Percentiles rank a stretch among this genome's conserved stretches.
Conservation (phyloP, 2,113 vertebrate species). For the Gasterosteus aculeatus region DNA sequence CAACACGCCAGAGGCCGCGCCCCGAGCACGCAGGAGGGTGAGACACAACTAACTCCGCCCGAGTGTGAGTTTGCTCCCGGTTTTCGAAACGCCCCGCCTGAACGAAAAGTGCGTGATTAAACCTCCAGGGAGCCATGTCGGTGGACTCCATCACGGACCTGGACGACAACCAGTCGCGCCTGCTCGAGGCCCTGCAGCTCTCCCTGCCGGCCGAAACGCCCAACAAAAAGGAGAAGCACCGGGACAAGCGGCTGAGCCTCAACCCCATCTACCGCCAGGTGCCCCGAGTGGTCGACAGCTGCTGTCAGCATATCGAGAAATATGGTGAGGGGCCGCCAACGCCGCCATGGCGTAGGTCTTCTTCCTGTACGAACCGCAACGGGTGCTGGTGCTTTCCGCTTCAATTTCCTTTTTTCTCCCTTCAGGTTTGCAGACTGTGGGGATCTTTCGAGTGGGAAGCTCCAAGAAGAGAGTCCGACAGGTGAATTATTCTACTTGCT, state of each 20-base stretch:
- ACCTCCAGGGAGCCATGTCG: constrained; percentile 93
- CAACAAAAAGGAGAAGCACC: constrained; percentile 94
- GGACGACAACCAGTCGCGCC: constrained; percentile 94
- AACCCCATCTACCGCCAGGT: constrained; percentile 99
- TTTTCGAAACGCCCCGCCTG: background rate
- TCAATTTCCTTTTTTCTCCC: background rate
- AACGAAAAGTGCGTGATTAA: background rate
- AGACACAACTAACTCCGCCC: constrained; percentile 51
- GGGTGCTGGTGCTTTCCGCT: background rate
- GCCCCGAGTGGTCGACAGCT: constrained; percentile 96
- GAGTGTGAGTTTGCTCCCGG: background rate
- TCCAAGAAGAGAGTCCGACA: constrained; percentile 99
- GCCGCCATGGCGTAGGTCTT: background rate
- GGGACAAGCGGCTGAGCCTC: constrained; percentile 95
- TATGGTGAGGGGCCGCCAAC: constrained; percentile 83
- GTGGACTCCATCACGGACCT: constrained; percentile 99
- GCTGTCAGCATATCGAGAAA: constrained; percentile 97
- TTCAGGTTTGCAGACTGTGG: constrained; percentile 95
- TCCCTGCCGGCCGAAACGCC: constrained; percentile 92
- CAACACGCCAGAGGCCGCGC: constrained; percentile 91
- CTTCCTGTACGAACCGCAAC: background rate
- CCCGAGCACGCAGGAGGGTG: constrained; percentile 89
- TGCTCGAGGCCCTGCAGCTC: constrained; percentile 96
- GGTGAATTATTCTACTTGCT: constrained; percentile 71
- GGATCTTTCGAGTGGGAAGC: constrained; percentile 98